Evolutionary conservation across 2,797 vertebrate genomes (phyloP), one percentile per base, ranked within the genome.

Genomic region (Apodemus agrarius): DNA sequence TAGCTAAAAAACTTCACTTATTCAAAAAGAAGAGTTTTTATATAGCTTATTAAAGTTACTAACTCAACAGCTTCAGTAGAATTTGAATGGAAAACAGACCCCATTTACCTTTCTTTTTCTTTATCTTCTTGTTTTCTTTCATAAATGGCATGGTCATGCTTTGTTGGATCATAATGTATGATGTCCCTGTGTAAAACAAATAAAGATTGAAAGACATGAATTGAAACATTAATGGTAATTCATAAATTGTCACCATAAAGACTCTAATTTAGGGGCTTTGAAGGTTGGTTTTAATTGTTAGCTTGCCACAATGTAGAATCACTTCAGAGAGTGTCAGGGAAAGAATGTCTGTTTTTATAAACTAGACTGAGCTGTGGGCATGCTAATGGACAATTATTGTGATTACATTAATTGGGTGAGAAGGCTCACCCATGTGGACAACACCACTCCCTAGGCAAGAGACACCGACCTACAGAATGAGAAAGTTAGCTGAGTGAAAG

Each of bases 121-220:
- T 97, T 40, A 4, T 98, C 97, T 6, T 97, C 97, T 69, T 67
- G 90, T 94, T 98, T 99, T 93, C 97, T 99, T 98, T 99, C 99
- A 92, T 99, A 99, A 29, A 98, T 97, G 19, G 98, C 95, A 65
- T 99, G 99, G 82, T 99, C 99, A 72, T 99, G 98, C 97, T 98
- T 99, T 57, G 99, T 99, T 81, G 99, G 99, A 97, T 99, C 99
- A 52, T 99, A 99, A 94, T 98, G 99, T 92, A 99, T 97, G 1
- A 99, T 97, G 12, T 99, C 99, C 69, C 99, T 99, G 86, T 99
- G 99, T 98, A 83, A 93, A 82, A 92, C 74, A 67, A 96, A 13
- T 29, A 7, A 40, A 82, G 34, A 9, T 91, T 93, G 22, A 6
- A 93, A 96, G 65, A 90, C 26, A 94, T n/a, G 57, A 97, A 76